Percentiles rank a stretch among this genome's conserved stretches.
Evolutionary conservation across 2,888 invertebrate species (phyloP).

Genomic region (Drosophila subquinaria): DNA sequence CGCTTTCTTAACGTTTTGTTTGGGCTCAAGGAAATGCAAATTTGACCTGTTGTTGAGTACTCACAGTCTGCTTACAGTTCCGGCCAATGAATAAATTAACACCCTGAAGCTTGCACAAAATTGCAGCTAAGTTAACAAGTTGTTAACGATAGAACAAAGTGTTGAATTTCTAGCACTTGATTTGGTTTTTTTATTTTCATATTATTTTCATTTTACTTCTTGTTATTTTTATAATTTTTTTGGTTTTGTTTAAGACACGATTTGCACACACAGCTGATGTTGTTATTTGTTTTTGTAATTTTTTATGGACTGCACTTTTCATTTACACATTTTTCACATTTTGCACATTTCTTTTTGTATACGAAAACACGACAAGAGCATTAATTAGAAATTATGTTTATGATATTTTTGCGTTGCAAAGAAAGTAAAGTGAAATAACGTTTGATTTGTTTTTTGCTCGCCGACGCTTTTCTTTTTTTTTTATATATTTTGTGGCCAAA

Average conservation of each 20-base stretch:
- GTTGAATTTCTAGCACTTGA: constrained; percentile 28
- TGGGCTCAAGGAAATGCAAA: constrained; percentile 39
- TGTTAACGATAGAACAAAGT: constrained; percentile 43
- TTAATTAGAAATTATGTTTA: constrained; percentile 35
- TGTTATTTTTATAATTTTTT: constrained; percentile 14
- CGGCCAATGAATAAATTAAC: constrained; percentile 73
- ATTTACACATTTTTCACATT: constrained; percentile 11
- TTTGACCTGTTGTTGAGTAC: constrained; percentile 39
- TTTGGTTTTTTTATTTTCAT: constrained; percentile 17
- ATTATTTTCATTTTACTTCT: constrained; percentile 7
- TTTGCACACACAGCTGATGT: constrained; percentile 7
- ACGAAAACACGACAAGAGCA: constrained; percentile 22
- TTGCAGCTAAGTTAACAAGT: constrained; percentile 23
- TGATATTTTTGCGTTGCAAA: constrained; percentile 33
- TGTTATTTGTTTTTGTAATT: constrained; percentile 8
- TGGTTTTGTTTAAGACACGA: constrained; percentile 1
- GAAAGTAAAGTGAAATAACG: constrained; percentile 53
- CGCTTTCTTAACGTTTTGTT: constrained; percentile 12
- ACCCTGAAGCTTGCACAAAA: constrained; percentile 42
- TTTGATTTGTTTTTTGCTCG: constrained; percentile 21
- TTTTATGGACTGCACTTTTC: constrained; percentile 24
- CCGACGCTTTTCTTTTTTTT: constrained; percentile 35
- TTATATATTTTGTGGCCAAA: not conserved
- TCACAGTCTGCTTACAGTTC: constrained; percentile 57
- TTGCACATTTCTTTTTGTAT: too few species aligned